These are phyloP conservation scores for Leptatherina wallacei DNA, from an alignment of 2,797 vertebrate genomes.

Conservation along the genomic window DNA sequence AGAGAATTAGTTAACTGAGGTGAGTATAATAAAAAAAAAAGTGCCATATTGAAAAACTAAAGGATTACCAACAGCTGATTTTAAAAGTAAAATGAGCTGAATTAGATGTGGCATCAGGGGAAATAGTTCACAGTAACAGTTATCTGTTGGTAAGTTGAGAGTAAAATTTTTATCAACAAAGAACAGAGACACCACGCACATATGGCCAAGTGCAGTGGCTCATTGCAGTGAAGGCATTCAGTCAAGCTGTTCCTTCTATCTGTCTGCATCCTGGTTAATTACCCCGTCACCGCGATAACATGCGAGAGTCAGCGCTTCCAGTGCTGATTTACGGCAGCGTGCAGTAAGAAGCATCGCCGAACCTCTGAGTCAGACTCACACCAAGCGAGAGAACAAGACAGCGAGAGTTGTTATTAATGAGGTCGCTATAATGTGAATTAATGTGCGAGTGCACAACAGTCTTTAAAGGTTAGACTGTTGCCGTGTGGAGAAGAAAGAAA, in stretches of 20 bases:
- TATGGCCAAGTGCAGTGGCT: slow-evolving; percentile 38
- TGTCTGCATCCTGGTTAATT: slow-evolving; percentile 83
- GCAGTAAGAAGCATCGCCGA: slow-evolving; percentile 59
- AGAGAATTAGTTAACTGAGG: not conserved
- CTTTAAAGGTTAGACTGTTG: slow-evolving; percentile 88
- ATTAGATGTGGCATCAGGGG: not conserved
- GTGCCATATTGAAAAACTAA: not conserved
- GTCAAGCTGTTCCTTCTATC: slow-evolving; percentile 72
- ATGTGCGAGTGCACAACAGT: slow-evolving; percentile 86
- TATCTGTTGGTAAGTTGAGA: slow-evolving; percentile 2
- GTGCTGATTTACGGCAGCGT: slow-evolving; percentile 81
- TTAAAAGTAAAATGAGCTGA: not conserved
- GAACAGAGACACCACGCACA: slow-evolving; percentile 5
- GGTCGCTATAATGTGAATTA: slow-evolving; percentile 87
- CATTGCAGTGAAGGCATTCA: slow-evolving; percentile 50
- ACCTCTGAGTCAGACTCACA: slow-evolving; percentile 69
- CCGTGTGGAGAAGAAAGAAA: slow-evolving; percentile 73
- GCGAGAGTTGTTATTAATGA: slow-evolving; percentile 85
- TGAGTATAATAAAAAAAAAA: not conserved
- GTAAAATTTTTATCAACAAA: slow-evolving; percentile 5
- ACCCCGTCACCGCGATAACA: slow-evolving; percentile 78
- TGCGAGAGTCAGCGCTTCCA: slow-evolving; percentile 75
- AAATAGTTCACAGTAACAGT: not conserved
- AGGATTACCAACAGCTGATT: not conserved
- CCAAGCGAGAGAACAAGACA: slow-evolving; percentile 71